Conservation (phyloP, 2,113 vertebrate genomes). For the Bothrops jararaca region DNA sequence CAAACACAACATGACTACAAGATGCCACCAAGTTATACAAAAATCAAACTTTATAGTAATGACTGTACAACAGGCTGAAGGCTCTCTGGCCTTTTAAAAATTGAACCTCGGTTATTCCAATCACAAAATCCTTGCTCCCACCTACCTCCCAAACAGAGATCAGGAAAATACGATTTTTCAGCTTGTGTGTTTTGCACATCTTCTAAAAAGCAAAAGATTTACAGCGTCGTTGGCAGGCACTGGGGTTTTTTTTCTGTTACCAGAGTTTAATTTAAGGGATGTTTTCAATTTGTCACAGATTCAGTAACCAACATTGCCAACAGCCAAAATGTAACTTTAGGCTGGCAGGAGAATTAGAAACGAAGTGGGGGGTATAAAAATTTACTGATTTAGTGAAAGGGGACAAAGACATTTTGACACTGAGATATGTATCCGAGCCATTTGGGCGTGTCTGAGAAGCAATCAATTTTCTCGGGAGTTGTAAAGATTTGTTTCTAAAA, state of each 20-base stretch:
- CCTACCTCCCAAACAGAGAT: neutral
- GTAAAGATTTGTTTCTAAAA: slow-evolving; percentile 29
- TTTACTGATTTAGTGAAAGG: neutral
- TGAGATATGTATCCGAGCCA: neutral
- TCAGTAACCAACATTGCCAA: neutral
- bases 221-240: neutral
- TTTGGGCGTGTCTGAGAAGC: neutral
- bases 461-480: neutral
- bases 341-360: neutral
- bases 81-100: neutral
- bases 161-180: neutral
- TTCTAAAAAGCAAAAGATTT: slow-evolving; percentile 20
- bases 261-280: neutral
- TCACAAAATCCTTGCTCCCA: neutral
- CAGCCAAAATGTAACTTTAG: neutral
- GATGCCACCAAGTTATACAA: slow-evolving; percentile 67
- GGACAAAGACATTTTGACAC: neutral
- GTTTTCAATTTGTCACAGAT: fast-evolving
- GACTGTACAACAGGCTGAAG: slow-evolving; percentile 68
- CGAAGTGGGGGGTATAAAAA: neutral
- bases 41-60: slow-evolving; percentile 54
- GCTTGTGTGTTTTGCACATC: neutral
- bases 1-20: slow-evolving; percentile 65
- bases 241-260: neutral
- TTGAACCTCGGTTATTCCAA: slow-evolving; percentile 12